Base-by-base conservation (phyloP, 1,140 invertebrate genomes). In the Leptinotarsa undecemlineata region DNA sequence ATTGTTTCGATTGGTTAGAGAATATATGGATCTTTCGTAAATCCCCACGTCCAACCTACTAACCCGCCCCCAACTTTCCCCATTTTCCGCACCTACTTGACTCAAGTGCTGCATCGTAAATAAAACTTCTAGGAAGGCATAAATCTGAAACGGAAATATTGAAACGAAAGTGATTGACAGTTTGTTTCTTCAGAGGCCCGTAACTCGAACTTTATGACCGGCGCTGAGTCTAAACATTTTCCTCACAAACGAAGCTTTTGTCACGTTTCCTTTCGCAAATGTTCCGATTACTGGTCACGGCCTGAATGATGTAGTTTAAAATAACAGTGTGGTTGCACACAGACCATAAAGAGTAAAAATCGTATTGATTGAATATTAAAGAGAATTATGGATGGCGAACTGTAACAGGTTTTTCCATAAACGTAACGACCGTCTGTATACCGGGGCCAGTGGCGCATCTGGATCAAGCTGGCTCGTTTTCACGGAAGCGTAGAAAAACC, bases 321-420 rank as follows among this genome's bases (percentile, higher is more conserved):
- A 57, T 57, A 57, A 57, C 51, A 57, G 51, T 17, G 51, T 19
- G 51, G 51, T 57, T 57, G 15, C 51, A 57, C 51, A 57, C 51
- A 57, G 51, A 57, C 3, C 51, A n/a, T 57, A n/a, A 57, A 57
- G 17, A 8, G 17, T 5, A 19, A 57, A 57, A 57, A 57, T 57
- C 51, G 17, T 17, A 57, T 57, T 57, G 51, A 57, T 57, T 57
- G 51, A 57, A 57, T 57, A 57, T 57, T 4, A 57, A 57, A 19
- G n/a, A 57, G 51, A 57, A 57, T 57, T 57, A 57, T 57, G 15
- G 51, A 15, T 19, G 51, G n/a, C 15, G 51, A 57, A 57, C 51
- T 57, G 17, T 57, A 57, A 57, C 51, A 57, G 51, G 51, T 57
- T 57, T 57, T 57, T 57, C 51, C 51, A 57, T n/a, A 19, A 57